Evolutionary conservation across 2,888 invertebrate genomes (phyloP), one percentile per base, ranked within the genome.

Genomic region (Augiades crinisus): DNA sequence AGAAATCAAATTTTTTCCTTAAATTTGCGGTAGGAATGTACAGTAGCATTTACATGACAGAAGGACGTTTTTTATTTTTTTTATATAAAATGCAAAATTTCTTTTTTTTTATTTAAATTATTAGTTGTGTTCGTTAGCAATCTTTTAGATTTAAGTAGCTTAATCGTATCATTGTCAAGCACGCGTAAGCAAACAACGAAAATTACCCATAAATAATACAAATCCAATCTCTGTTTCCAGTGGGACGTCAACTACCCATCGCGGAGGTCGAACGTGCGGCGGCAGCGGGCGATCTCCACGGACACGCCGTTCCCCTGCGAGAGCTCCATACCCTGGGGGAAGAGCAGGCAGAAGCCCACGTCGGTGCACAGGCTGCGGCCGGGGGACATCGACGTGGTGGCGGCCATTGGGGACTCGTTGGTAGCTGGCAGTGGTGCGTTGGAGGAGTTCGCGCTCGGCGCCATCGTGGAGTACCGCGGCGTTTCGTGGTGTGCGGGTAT

Each of bases 401-500:
- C 92, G 0, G 94, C 94, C 0, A 90, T 94, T 59, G 94, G 94
- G 0, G 94, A 95, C 73, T 94, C 94, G 0, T 71, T 95, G 58
- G 92, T 94, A 1, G 94, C 94, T 1, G 94, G 93, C 24, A 94
- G 93, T 61, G 94, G 94, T 0, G 94, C 94, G 0, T 72, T 94
- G 59, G 94, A 94, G 58, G 93, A 94, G 70, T 94, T 90, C 66
- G 94, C 94, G 0, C 76, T 94, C 2, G 94, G 94, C 1, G 93
- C 94, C 0, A 92, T 95, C 64, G 92, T 94, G 56, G 94, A 95
- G 70, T 92, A 94, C 57, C 80, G 94, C 44, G 94, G 94, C 0
- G 93, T 95, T 1, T 94, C 94, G 7, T 94, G 94, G 94, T 94
- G 93, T 73, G 92, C 92, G 63, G 93, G 93, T 92, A 61, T 61